These are phyloP conservation scores for Herpailurus yagouaroundi DNA, from an alignment of 2,113 vertebrate species.

Conservation along the genomic window DNA sequence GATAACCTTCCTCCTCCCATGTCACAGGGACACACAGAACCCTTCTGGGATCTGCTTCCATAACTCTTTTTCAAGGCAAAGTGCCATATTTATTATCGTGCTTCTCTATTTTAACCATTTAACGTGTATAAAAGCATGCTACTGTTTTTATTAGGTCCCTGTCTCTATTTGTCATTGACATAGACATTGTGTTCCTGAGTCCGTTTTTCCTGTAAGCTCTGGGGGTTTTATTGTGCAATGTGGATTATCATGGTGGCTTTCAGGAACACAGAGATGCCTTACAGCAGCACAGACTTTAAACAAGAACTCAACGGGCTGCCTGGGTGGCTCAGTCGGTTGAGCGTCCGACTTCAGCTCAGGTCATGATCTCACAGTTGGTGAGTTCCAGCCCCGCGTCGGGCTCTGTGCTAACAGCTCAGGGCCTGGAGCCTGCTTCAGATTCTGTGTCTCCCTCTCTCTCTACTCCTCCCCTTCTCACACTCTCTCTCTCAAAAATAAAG, in stretches of 20 bases:
- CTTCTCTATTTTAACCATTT: neutral
- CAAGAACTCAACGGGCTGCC: neutral
- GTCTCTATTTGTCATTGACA: neutral
- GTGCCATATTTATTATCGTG: neutral
- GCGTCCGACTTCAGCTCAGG: too few species aligned
- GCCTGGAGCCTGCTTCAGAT: too few species aligned
- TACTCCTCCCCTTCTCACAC: too few species aligned
- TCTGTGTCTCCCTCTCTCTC: too few species aligned
- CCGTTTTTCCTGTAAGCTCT: neutral
- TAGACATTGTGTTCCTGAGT: neutral
- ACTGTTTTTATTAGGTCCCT: neutral
- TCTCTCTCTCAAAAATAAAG: too few species aligned
- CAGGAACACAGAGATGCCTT: neutral
- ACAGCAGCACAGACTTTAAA: neutral
- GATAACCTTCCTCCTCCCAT: fast-evolving
- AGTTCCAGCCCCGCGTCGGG: too few species aligned
- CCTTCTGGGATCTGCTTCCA: fast-evolving
- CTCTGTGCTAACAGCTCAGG: too few species aligned
- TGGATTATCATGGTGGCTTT: neutral
- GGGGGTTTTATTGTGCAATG: neutral
- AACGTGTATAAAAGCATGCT: neutral
- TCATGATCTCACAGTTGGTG: too few species aligned
- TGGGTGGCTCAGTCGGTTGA: too few species aligned
- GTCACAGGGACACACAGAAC: neutral
- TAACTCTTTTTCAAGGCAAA: neutral